A percentile compares a stretch with the other conserved stretches of the same genome.
phyloP scores from a whole-genome alignment of 1,140 invertebrate species.

The Brachionus rubens region DNA sequence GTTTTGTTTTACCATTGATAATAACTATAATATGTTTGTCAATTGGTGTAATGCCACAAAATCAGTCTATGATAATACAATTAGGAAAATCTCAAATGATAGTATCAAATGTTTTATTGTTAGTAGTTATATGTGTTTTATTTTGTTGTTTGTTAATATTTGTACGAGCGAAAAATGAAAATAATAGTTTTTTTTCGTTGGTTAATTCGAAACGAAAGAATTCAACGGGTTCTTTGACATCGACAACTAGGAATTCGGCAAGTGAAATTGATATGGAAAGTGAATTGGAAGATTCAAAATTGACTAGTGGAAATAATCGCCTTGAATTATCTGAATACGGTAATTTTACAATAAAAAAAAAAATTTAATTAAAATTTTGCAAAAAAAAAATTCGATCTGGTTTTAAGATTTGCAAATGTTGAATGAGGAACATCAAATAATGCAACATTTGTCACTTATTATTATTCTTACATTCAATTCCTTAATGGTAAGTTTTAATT shows the following conservation, averaged over 20 bases:
- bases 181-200: neutral
- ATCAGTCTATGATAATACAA: neutral
- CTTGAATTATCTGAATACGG: neutral
- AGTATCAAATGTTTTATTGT: slow-evolving; percentile 9
- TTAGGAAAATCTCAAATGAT: slow-evolving; percentile 22
- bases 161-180: slow-evolving; percentile 18
- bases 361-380: neutral
- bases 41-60: neutral
- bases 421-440: slow-evolving; percentile 27
- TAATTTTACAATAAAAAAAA: neutral
- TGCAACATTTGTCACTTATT: slow-evolving; percentile 21
- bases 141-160: slow-evolving; percentile 22
- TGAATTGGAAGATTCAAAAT: neutral
- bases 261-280: neutral
- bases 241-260: neutral
- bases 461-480: slow-evolving; percentile 36
- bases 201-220: neutral
- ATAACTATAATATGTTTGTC: neutral
- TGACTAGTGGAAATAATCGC: neutral
- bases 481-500: slow-evolving; percentile 5
- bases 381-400: neutral
- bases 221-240: neutral
- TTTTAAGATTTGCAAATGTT: slow-evolving; percentile 9
- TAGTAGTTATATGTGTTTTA: neutral
- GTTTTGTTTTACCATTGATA: slow-evolving; percentile 13